Conservation (phyloP, 2,888 invertebrate species). For the Philhelius pedissequus region DNA sequence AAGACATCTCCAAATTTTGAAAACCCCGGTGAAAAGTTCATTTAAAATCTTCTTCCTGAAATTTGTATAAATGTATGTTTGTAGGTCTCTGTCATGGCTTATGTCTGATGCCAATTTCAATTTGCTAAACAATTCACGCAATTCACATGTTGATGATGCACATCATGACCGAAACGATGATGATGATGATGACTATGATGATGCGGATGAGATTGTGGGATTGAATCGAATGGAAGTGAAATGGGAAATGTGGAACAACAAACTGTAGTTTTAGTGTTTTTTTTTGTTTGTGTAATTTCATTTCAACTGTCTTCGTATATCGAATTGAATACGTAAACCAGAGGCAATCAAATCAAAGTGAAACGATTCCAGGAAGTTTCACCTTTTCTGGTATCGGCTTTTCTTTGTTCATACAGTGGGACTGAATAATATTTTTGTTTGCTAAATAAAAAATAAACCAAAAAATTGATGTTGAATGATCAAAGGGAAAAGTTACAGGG, state of each 20-base stretch:
- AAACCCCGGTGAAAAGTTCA: constrained; percentile 7
- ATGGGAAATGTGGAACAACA: constrained; percentile 45
- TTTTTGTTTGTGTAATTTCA: constrained; percentile 20
- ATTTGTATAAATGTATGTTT: no score
- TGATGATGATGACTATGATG: background rate
- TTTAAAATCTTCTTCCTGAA: background rate
- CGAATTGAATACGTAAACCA: constrained; percentile 6
- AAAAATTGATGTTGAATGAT: background rate
- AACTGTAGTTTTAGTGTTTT: constrained; percentile 38
- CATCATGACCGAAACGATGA: background rate
- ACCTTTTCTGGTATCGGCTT: constrained; percentile 20
- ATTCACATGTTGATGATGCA: constrained; percentile 8
- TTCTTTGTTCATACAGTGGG: background rate
- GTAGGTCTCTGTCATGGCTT: background rate
- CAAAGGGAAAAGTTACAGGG: no score
- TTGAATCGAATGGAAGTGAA: background rate
- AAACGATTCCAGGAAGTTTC: constrained; percentile 52
- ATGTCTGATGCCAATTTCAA: constrained; percentile 3
- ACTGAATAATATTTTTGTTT: background rate
- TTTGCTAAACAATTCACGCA: constrained; percentile 51
- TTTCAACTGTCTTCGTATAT: constrained; percentile 23
- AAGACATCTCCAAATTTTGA: constrained; percentile 3
- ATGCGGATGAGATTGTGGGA: background rate
- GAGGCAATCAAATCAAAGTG: background rate
- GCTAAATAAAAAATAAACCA: background rate